Evolutionary conservation across 2,888 invertebrate genomes (phyloP), one percentile per base, ranked within the genome.

Genomic region (Xylota segnis): DNA sequence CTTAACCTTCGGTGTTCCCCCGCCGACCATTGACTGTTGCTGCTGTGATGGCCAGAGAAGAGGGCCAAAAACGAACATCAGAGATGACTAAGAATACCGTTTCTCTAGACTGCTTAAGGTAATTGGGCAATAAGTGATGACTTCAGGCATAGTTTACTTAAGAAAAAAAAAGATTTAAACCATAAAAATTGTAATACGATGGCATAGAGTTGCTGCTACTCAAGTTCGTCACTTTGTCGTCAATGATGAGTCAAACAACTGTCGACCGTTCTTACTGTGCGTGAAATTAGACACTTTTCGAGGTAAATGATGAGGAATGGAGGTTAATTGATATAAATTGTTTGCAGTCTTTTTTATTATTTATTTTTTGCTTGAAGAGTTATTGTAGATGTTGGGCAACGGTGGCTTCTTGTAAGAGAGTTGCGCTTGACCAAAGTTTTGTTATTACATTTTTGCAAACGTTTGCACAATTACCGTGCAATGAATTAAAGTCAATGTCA

Each of bases 1-100:
- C 83, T 83, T 79, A 74, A 83, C 83, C 83, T 68, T 58, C 14
- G 12, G 34, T 23, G n/a, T 18, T 45, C 61, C 45, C 68, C 59
- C 58, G 34, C 18, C 45, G 47, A 40, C 9, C 66, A 68, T 76
- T 68, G 66, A 59, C 66, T 50, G 47, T 9, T 23, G 23, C 18
- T 50, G 0, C 37, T 52, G 23, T 50, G 0, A 9, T 52, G 23
- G 34, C 23, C 27, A 27, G 5, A 65, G 12, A 47, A 52, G 16
- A 37, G 34, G 66, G 14, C 50, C 37, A 66, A 56, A n/a, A 23
- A 32, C 32, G 10, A 23, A 50, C 14, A 47, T 7, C 9, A 47
- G 9, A 50, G 66, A 37, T 66, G 70, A 14, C 9, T 56, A 16
- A 43, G 18, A 45, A 40, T 27, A 70, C 70, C 56, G 70, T 56